A percentile compares a stretch with the other conserved stretches of the same genome.
Conservation (phyloP, 2,888 invertebrate genomes). For the Gisinianus flammeolus region DNA sequence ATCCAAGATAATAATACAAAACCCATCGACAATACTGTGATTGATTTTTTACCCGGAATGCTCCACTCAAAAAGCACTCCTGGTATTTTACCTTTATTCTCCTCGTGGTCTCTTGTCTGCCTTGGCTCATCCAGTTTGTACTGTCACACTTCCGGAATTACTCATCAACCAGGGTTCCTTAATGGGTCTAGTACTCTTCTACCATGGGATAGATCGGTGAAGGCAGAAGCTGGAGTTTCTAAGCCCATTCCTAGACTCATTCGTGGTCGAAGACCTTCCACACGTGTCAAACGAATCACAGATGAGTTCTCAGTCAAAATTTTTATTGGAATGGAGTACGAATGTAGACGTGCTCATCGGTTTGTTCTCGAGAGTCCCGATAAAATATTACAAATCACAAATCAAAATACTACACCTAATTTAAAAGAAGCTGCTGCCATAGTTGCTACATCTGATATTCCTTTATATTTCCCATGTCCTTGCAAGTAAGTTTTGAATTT, state of each 20-base stretch:
- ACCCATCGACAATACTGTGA: neutral
- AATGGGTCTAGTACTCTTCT: slow-evolving; percentile 87
- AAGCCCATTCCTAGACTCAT: slow-evolving; percentile 47
- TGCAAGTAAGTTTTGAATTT: slow-evolving; percentile 68
- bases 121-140: slow-evolving; percentile 75
- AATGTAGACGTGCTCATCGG: slow-evolving; percentile 96
- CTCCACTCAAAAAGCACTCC: slow-evolving; percentile 78
- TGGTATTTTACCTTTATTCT: slow-evolving; percentile 78
- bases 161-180: slow-evolving; percentile 90
- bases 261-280: slow-evolving; percentile 43
- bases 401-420: slow-evolving; percentile 73
- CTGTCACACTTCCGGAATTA: slow-evolving; percentile 72
- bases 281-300: slow-evolving; percentile 40
- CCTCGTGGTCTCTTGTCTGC: slow-evolving; percentile 89
- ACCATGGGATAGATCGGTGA: slow-evolving; percentile 89
- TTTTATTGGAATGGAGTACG: slow-evolving; percentile 90
- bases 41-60: slow-evolving; percentile 83
- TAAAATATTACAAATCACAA: slow-evolving; percentile 75
- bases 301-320: slow-evolving; percentile 76
- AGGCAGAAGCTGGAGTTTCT: slow-evolving; percentile 53
- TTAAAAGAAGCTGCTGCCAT: slow-evolving; percentile 40
- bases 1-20: neutral
- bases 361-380: slow-evolving; percentile 90
- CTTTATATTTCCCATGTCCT: slow-evolving; percentile 83
- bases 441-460: slow-evolving; percentile 87